Evolutionary conservation across 2,797 vertebrate genomes (phyloP).

Genomic region (Lacerta bilineata): DNA sequence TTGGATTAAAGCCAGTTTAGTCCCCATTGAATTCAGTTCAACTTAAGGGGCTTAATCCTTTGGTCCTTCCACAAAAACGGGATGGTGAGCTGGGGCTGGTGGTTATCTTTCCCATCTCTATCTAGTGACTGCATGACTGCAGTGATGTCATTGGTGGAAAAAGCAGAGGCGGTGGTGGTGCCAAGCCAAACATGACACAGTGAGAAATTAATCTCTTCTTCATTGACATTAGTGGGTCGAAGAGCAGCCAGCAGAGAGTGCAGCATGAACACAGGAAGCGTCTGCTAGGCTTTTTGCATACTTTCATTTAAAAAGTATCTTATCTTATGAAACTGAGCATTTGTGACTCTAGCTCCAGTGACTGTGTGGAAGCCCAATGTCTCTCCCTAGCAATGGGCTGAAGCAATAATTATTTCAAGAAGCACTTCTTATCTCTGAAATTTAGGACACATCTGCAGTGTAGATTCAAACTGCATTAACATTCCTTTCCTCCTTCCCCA

Average conservation of each 20-base stretch:
- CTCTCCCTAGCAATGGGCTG: slow-evolving; percentile 2
- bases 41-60: background rate
- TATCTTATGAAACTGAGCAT: slow-evolving; percentile 12
- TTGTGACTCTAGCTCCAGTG: background rate
- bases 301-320: background rate
- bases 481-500: background rate
- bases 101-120: background rate
- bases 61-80: background rate
- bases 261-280: background rate
- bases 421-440: background rate
- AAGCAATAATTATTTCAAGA: slow-evolving; percentile 7
- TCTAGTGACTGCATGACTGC: background rate
- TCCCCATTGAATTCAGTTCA: background rate
- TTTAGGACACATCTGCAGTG: background rate
- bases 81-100: background rate
- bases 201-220: slow-evolving; percentile 6
- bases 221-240: slow-evolving; percentile 14
- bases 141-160: background rate
- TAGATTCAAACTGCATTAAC: background rate
- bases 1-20: background rate
- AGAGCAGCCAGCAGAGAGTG: background rate
- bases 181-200: background rate
- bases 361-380: background rate
- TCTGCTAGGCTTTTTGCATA: background rate
- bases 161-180: background rate